Base-by-base conservation (phyloP, 2,113 vertebrate genomes). In the Leucosticte australis region DNA sequence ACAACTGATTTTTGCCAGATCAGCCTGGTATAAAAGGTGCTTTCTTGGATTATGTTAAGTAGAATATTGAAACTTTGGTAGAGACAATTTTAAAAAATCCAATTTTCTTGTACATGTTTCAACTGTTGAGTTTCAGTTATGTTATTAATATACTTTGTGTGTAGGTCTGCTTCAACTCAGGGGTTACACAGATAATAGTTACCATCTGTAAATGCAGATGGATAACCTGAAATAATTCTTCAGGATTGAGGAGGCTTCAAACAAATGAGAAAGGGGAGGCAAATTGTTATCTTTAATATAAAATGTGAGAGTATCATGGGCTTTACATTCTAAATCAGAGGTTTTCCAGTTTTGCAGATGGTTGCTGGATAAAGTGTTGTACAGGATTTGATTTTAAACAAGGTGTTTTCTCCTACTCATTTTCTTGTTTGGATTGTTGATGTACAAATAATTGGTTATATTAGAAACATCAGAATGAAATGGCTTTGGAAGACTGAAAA, bases 141-240 rank as follows among this genome's bases (percentile, higher is more conserved):
- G 7, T 46, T 74, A 77, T 69, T 83, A 88, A 77, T 65, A 65
- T 3, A 14, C 41, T 87, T 33, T 18, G 7, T 71, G 19, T 78
- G 42, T 21, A 78, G 77, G 28, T 46, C 83, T 84, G 37, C 69
- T 71, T 77, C 35, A 57, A 35, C 53, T 59, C 39, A 69, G 24
- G 33, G 47, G 52, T 81, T 77, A 35, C 44, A 35, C 2, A 44
- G 69, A 50, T 52, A 75, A 49, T 44, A 17, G 35, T 88, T 80
- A 22, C 80, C 64, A 75, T 90, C 85, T 89, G 86, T 70, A 89
- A 86, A 83, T 70, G 35, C 90, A 93, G 69, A 78, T 93, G 64
- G 56, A 37, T 87, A 56, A 74, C 50, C 52, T 1, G 10, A 92
- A 96, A 56, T 81, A 81, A 71, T 86, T 90, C 50, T 86, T 89